These are phyloP conservation scores for Hypomecis punctinalis DNA, from an alignment of 2,888 invertebrate genomes.

Conservation along the genomic window DNA sequence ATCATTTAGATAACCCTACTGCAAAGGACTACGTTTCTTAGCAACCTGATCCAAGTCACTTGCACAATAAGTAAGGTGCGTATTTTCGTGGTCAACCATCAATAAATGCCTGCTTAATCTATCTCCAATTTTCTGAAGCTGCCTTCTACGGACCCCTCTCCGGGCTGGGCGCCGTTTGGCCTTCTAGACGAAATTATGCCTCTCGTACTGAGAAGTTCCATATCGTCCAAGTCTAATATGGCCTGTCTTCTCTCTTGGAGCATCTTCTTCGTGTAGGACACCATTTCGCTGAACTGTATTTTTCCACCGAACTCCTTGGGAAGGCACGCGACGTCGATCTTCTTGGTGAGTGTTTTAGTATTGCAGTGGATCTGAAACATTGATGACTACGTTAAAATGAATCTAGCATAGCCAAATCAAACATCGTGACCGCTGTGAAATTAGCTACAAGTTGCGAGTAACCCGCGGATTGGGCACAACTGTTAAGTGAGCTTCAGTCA, in stretches of 20 bases:
- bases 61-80: too few species aligned
- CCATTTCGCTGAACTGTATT: conserved; percentile 89
- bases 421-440: too few species aligned
- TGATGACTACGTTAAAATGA: too few species aligned
- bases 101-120: conserved; percentile 70
- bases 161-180: conserved; percentile 58
- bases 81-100: background rate
- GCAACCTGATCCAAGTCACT: too few species aligned
- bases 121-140: conserved; percentile 90
- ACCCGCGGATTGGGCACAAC: too few species aligned
- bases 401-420: too few species aligned
- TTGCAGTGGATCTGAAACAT: conserved; percentile 84
- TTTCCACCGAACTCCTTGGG: conserved; percentile 90
- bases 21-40: too few species aligned
- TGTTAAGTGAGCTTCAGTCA: too few species aligned
- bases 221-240: conserved; percentile 86
- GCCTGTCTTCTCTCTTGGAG: conserved; percentile 85
- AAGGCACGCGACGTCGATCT: conserved; percentile 86
- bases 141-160: conserved; percentile 77
- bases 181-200: conserved; percentile 76
- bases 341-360: conserved; percentile 84
- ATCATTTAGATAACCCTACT: too few species aligned
- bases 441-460: too few species aligned
- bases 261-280: conserved; percentile 87
- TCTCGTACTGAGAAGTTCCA: conserved; percentile 87